Evolutionary conservation across 2,797 vertebrate genomes (phyloP).

Genomic region (Hoplostethus mediterraneus): DNA sequence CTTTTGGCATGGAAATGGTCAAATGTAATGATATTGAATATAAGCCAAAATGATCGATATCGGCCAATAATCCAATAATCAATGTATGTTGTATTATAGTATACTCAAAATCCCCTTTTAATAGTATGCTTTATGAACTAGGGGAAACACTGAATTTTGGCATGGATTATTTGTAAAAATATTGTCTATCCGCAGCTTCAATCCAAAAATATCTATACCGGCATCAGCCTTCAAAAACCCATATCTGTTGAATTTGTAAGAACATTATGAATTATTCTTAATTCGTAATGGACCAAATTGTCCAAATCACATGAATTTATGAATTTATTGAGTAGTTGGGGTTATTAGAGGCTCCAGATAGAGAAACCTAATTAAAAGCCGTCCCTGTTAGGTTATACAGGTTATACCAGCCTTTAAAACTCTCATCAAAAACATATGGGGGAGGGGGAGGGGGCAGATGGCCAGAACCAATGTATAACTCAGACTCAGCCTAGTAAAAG

Average conservation of each 20-base stretch:
- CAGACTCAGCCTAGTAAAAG: conserved; percentile 8
- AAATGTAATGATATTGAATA: too few species aligned
- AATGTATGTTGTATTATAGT: too few species aligned
- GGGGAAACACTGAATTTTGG: too few species aligned
- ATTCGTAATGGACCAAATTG: not conserved
- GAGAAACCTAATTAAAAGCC: conserved; percentile 22
- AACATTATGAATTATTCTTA: not conserved
- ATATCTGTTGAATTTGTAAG: too few species aligned
- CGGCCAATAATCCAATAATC: too few species aligned
- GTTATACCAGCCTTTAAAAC: conserved; percentile 24
- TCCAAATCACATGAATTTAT: not conserved
- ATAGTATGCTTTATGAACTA: too few species aligned
- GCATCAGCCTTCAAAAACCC: too few species aligned
- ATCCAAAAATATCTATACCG: too few species aligned
- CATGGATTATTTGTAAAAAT: too few species aligned
- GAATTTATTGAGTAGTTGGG: not conserved
- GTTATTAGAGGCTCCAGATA: conserved; percentile 18
- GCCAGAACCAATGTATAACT: conserved; percentile 5
- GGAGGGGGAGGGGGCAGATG: not conserved
- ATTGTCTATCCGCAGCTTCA: not conserved
- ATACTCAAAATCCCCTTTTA: too few species aligned
- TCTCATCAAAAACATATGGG: conserved; percentile 40
- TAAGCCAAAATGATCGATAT: too few species aligned
- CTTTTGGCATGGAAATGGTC: too few species aligned
- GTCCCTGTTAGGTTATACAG: not conserved